Base-by-base conservation (phyloP, 2,888 invertebrate species). In the Ectemnius lituratus region DNA sequence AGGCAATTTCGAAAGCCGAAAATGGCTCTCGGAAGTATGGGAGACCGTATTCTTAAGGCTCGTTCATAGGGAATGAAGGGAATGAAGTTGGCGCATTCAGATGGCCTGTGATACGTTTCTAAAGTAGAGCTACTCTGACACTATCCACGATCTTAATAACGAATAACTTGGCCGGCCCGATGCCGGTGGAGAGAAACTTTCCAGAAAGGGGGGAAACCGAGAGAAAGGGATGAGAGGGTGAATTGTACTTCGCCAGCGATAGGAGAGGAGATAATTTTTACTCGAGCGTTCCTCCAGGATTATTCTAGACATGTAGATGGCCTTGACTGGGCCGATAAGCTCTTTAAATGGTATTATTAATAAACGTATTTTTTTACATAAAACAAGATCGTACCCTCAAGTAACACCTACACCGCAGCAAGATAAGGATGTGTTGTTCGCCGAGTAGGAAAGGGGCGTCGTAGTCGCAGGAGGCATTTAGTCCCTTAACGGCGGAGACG, bases 31-130 rank as follows among this genome's bases (percentile, higher is more conserved):
- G 52, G 63, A 47, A 37, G 1, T 49, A 45, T 11, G 2, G 49
- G 56, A 16, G 18, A 14, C 5, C 52, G 37, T 37, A 0, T 37
- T 37, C 37, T 37, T 8, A 4, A 37, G 8, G 45, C 20, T 64
- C 20, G 45, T 2, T 52, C 56, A n/a, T 4, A 6, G 62, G 46
- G 20, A 4, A 62, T 62, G n/a, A 23, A 59, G 1, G 2, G 0
- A n/a, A 23, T 57, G 11, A 20, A 62, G 18, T n/a, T 45, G 16
- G 46, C 62, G 23, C 37, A 28, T 14, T 23, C 61, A 8, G 37
- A 23, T 61, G 58, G 58, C 13, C 57, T 71, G 62, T 71, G 69
- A 71, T 71, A 69, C 47, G 62, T 68, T 67, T 68, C 16, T 70
- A 67, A 49, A 66, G 46, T 8, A 18, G 57, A 45, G 59, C 61